Evolutionary conservation across 2,797 vertebrate genomes (phyloP).

Genomic region (Cyclura pinguis): DNA sequence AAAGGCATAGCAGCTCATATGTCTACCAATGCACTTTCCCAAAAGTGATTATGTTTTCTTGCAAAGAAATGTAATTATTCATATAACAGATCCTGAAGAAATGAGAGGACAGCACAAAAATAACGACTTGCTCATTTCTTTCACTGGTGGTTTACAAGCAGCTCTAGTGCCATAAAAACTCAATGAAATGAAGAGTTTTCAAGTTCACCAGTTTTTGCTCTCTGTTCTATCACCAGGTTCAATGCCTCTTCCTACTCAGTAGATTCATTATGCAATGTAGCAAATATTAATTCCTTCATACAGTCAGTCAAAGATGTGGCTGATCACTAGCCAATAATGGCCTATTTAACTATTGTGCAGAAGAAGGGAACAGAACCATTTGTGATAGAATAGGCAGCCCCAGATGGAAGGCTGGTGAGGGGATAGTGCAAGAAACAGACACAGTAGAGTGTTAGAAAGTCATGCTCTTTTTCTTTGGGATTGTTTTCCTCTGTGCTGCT

Average conservation of each 20-base stretch:
- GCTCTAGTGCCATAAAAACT: conserved; percentile 29
- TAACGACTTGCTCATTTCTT: neutral
- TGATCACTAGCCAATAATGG: conserved; percentile 51
- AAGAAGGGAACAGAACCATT: neutral
- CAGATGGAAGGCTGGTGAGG: conserved; percentile 37
- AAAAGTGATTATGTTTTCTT: neutral
- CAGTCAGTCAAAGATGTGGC: conserved; percentile 40
- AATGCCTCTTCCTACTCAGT: conserved; percentile 42
- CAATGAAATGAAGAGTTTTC: conserved; percentile 49
- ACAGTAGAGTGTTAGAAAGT: neutral
- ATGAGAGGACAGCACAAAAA: neutral
- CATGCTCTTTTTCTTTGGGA: conserved; percentile 19
- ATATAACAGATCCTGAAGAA: conserved; percentile 11
- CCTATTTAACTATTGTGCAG: conserved; percentile 38
- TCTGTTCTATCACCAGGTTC: conserved; percentile 52
- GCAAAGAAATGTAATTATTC: neutral
- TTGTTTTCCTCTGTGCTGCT: conserved; percentile 27
- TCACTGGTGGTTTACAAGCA: conserved; percentile 6
- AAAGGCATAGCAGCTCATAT: neutral
- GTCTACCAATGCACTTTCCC: neutral
- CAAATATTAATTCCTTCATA: conserved; percentile 56
- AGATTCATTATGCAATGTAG: conserved; percentile 15
- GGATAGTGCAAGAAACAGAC: neutral
- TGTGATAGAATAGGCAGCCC: conserved; percentile 38
- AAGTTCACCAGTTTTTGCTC: conserved; percentile 40